Base-by-base conservation (phyloP, 2,888 invertebrate genomes). In the Orgyia antiqua region DNA sequence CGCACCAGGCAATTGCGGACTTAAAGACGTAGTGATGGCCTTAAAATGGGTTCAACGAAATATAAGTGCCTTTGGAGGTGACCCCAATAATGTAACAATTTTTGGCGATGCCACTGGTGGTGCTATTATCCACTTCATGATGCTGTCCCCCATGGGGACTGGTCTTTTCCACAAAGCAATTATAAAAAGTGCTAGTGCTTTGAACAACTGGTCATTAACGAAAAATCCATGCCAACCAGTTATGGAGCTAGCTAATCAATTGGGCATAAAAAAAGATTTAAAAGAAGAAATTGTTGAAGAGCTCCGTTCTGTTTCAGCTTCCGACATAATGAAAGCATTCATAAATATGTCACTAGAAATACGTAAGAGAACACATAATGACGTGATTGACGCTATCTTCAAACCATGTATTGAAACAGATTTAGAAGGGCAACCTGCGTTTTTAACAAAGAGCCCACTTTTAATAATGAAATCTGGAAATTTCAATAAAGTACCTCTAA, bases 41-140 rank as follows among this genome's bases (percentile, higher is more conserved):
- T 47, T 87, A 24, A 76, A 72, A 49, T 87, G 87, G 87, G 63
- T 84, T 8, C 70, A 84, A 50, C 65, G 44, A 33, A 86, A 87
- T 33, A 83, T 87, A 29, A 48, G 42, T 17, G 33, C 39, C 10
- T 87, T 87, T 58, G 86, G 87, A 33, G 87, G 87, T 8, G 79
- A 87, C 43, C 71, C 83, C 2, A 55, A 62, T 21, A 86, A 82
- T 53, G 72, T 88, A 1, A 88, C 87, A 4, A 65, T 87, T 44
- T 86, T 87, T 49, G 88, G 88, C 20, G 72, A 68, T 45, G 71
- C 83, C 37, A 60, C 83, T 1, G 88, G 88, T 6, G 87, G 75
- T 17, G 76, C 87, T 1, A 65, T 75, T 7, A 75, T 77, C 1
- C 87, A 88, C 48, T 67, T 76, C 10, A 71, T 88, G 66, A 77